Base-by-base conservation (phyloP, 2,113 vertebrate species). In the Megaleporinus macrocephalus region DNA sequence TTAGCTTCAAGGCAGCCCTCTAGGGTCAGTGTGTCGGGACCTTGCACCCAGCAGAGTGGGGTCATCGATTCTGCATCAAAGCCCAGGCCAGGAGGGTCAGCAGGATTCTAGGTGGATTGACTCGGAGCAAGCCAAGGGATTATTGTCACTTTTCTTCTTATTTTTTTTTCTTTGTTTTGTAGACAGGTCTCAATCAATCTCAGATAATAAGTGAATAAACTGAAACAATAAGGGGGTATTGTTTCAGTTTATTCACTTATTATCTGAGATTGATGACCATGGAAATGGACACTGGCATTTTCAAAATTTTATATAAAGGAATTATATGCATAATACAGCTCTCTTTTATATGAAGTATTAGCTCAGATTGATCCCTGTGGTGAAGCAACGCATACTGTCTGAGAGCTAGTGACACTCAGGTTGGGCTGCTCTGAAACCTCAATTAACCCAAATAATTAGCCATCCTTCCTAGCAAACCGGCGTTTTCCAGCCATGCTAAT, bases 401-500 rank as follows among this genome's bases (percentile, higher is more conserved):
- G 78, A 83, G 75, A 73, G 72, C 65, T 41, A 83, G 80, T 79
- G 86, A 88, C 79, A 86, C 78, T 89, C 85, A 84, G 73, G 84
- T 66, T 74, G 63, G 62, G 87, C 87, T 87, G 85, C 87, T 79
- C 76, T 74, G 84, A 87, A 92, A 93, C 90, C 91, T 89, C 91
- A 93, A 93, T 94, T 94, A 94, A 93, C 90, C 92, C 87, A 85
- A 89, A 91, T 92, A 91, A 93, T 92, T 92, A 93, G 87, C 85
- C 79, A 74, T 82, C 82, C 87, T 84, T 57, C 78, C 36, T 83
- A 80, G 83, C 55, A 68, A 83, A 76, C 59, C 86, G 87, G 88
- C 88, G 92, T 91, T 92, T 91, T 84, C 86, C 89, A 83, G 73
- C 86, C 87, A 88, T 88, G 89, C 86, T 93, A 91, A 92, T 91